Conservation (phyloP, 2,797 vertebrate species). For the Phoebastria nigripes region DNA sequence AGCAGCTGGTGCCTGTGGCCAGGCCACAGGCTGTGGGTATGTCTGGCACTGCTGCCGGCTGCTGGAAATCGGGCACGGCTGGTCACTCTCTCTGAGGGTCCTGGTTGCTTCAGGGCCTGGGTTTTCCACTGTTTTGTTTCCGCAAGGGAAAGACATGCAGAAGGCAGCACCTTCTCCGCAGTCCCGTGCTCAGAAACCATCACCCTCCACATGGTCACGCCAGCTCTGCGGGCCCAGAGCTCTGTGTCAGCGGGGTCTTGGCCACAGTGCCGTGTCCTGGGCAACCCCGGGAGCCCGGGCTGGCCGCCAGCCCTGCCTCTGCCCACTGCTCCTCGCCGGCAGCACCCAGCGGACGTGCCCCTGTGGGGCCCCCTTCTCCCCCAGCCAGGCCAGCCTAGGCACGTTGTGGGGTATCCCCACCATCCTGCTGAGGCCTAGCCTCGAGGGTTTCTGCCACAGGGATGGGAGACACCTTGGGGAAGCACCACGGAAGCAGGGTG, state of each 20-base stretch:
- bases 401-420: neutral
- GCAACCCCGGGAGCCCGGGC: neutral
- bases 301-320: neutral
- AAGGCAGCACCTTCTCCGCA: neutral
- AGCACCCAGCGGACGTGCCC: too few species aligned
- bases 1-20: neutral
- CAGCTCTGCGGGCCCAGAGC: neutral
- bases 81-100: too few species aligned
- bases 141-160: neutral
- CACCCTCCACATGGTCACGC: too few species aligned
- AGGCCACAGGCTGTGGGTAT: neutral
- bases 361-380: neutral
- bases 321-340: too few species aligned
- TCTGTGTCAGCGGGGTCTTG: neutral
- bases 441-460: neutral
- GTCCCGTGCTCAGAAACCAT: neutral
- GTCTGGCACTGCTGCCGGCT: fast-evolving
- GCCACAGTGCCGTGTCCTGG: too few species aligned
- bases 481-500: neutral
- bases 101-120: neutral
- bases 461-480: neutral
- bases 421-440: neutral
- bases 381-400: neutral
- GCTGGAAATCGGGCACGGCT: neutral
- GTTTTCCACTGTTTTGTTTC: neutral